Evolutionary conservation across 2,888 invertebrate genomes (phyloP), one percentile per base, ranked within the genome.

Genomic region (Melinopterus prodromus): DNA sequence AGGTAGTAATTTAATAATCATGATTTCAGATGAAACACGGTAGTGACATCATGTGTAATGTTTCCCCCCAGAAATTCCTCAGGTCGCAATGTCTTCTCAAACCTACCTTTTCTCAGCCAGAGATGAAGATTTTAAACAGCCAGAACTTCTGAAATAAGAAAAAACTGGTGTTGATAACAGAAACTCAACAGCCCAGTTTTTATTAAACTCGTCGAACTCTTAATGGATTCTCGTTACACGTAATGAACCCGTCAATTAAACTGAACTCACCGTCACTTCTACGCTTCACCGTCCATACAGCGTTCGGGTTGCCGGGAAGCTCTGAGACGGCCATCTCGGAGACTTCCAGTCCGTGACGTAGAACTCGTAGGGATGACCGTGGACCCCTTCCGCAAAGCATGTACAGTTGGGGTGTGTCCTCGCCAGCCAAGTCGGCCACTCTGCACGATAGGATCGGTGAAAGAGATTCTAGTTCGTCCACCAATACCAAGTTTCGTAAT

Each of bases 311-410:
- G 87, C 99, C 99, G n/a, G 99, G 99, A 84, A 99, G 91, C 90
- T 99, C 99, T 35, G 99, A 99, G 2, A 99, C 99, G 80, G 99
- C 99, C 99, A 99, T 99, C 90, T 99, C 99, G 0, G 98, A 97
- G 0, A 99, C 99, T 92, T 99, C 99, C 77, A 99, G 91, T 85
- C 99, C 99, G 89, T 99, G 99, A 35, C 99, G 92, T 9, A 99
- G 90, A 0, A 99, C 98, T 86, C 98, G 92, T 72, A 99, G 89
- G 0, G 98, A 95, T 0, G 99, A 99, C 72, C 99, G 92, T 0
- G 99, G 96, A 0, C 99, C 99, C 82, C 99, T 91, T 0, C 99
- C 99, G 90, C 99, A 99, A 2, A 98, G 93, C 87, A 98, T 94
- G 90, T 99, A 99, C 82, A 99, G 92, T 90, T 99, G 99, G 0